Percentiles rank a stretch among this genome's conserved stretches.
phyloP scores from a whole-genome alignment of 2,113 vertebrate species.

The Murina feae region DNA sequence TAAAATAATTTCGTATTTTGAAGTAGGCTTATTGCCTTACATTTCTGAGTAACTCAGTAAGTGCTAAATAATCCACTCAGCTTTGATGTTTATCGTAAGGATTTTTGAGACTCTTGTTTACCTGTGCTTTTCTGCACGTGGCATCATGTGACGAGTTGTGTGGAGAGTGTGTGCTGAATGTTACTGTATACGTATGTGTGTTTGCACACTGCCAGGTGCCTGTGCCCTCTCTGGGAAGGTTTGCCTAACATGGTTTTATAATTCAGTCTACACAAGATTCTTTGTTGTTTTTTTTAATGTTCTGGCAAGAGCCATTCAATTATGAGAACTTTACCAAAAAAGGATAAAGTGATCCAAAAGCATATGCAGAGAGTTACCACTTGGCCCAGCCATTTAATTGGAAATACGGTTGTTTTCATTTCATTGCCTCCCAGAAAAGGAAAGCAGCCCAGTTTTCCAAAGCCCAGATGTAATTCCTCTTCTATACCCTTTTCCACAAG shows the following conservation, averaged over 20 bases:
- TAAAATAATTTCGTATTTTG: background rate
- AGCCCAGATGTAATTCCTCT: background rate
- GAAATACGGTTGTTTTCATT: conserved; percentile 1
- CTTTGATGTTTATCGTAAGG: background rate
- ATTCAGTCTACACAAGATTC: background rate
- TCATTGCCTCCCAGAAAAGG: background rate
- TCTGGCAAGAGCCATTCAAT: background rate
- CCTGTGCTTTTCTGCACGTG: background rate
- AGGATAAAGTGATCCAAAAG: background rate
- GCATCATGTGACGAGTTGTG: background rate
- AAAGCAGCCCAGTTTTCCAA: background rate
- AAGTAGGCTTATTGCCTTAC: conserved; percentile 56
- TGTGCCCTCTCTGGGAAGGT: background rate
- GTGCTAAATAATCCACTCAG: conserved; percentile 1
- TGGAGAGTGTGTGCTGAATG: background rate
- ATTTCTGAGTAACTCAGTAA: conserved; percentile 35
- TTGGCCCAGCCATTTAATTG: background rate
- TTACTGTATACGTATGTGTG: background rate
- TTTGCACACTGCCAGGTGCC: background rate
- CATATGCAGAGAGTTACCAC: background rate
- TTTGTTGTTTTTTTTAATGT: background rate
- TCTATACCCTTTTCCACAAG: background rate
- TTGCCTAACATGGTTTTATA: background rate
- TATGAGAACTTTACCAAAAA: conserved; percentile 15
- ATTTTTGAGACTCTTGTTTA: background rate